Conservation (phyloP, 2,113 vertebrate species). For the Dromiciops gliroides region DNA sequence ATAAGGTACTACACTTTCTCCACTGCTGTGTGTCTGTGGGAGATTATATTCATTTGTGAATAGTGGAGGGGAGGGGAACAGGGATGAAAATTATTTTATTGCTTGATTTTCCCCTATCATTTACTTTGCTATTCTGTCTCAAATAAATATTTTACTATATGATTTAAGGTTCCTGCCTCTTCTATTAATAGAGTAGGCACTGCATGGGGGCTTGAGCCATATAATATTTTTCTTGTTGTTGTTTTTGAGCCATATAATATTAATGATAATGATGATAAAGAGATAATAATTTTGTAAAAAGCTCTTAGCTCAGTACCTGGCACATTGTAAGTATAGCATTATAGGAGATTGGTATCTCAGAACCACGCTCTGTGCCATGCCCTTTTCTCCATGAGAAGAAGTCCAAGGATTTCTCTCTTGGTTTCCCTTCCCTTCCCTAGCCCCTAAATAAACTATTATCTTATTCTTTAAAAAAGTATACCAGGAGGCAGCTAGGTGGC, state of each 20-base stretch:
- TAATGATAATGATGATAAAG: not conserved
- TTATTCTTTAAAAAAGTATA: no score
- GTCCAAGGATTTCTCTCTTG: no score
- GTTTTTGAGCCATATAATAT: no score
- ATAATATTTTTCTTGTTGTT: no score
- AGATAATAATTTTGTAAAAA: not conserved
- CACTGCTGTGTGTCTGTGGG: not conserved
- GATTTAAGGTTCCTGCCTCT: not conserved
- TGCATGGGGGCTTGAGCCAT: not conserved
- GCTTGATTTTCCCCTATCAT: not conserved
- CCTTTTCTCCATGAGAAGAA: no score
- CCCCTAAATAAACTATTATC: no score
- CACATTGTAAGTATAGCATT: not conserved
- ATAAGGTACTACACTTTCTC: not conserved
- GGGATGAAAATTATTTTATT: not conserved
- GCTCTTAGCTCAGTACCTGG: not conserved
- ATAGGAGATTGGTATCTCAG: no score
- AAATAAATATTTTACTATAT: not conserved
- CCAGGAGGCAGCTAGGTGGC: no score
- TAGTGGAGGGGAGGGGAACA: not conserved
- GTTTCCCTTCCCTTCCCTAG: no score
- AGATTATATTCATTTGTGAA: not conserved
- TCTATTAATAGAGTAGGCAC: not conserved
- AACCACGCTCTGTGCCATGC: no score
- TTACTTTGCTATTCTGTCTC: not conserved